Evolutionary conservation across 1,140 invertebrate genomes (phyloP).

Genomic region (Drosophila jambulina): DNA sequence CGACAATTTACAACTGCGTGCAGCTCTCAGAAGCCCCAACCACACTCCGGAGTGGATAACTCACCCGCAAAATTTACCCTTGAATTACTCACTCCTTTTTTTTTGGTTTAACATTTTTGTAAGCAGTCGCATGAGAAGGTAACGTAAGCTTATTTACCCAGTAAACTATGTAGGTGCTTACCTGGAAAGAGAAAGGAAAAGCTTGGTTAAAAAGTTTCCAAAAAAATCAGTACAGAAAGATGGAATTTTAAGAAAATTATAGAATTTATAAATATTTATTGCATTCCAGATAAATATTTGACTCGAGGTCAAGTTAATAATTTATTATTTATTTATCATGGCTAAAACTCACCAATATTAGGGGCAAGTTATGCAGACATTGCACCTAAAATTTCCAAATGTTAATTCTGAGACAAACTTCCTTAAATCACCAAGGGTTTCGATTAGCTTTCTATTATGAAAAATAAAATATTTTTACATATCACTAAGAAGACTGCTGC

Average conservation of each 20-base stretch:
- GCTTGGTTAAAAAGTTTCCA: background rate
- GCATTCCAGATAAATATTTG: too few species aligned
- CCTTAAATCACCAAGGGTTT: too few species aligned
- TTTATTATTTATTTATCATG: too few species aligned
- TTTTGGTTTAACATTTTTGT: constrained; percentile 11
- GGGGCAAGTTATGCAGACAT: too few species aligned
- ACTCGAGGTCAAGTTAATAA: too few species aligned
- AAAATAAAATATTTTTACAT: too few species aligned
- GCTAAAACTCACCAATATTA: too few species aligned
- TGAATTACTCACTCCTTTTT: background rate
- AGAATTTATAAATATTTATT: background rate
- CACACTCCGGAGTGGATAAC: constrained; percentile 5
- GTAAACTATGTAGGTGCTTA: constrained; percentile 11
- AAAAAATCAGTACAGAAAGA: background rate
- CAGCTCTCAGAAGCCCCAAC: constrained; percentile 2
- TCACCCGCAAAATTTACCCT: constrained; percentile 11
- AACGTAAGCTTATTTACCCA: constrained; percentile 4
- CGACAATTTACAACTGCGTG: constrained; percentile 71
- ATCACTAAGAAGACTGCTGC: too few species aligned
- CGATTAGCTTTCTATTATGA: too few species aligned
- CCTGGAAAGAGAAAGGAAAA: constrained; percentile 38
- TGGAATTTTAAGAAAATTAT: background rate
- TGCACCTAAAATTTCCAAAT: too few species aligned
- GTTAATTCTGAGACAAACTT: too few species aligned
- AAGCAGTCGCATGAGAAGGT: background rate